Percentiles rank a stretch among this genome's conserved stretches.
These are phyloP conservation scores for Ochropacha duplaris DNA, from an alignment of 2,888 invertebrate species.

Conservation along the genomic window DNA sequence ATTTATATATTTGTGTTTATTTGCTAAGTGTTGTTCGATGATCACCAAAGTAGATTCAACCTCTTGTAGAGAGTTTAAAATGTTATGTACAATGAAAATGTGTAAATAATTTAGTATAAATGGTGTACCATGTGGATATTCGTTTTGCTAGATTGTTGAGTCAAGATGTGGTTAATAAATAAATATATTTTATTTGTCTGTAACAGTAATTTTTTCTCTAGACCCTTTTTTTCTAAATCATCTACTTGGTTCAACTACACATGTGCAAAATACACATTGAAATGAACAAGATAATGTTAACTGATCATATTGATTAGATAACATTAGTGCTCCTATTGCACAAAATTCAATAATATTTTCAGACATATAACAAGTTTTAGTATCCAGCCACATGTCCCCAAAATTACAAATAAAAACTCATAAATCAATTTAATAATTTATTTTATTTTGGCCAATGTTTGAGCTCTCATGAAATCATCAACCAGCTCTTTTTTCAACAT, in stretches of 20 bases:
- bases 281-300: neutral
- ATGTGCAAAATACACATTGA: neutral
- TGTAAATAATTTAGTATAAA: constrained; percentile 80
- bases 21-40: constrained; percentile 80
- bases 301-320: neutral
- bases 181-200: constrained; percentile 73
- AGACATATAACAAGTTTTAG: too few relatives aligned
- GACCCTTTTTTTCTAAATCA: constrained; percentile 2
- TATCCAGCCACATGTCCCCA: neutral
- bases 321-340: neutral
- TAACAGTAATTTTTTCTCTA: constrained; percentile 31
- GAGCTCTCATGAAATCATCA: constrained; percentile 80
- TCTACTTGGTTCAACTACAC: too few relatives aligned
- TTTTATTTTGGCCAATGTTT: constrained; percentile 76
- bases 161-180: constrained; percentile 70
- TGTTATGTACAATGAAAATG: constrained; percentile 62
- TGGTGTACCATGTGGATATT: constrained; percentile 73
- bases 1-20: constrained; percentile 73
- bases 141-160: constrained; percentile 75
- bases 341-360: too few relatives aligned
- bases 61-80: constrained; percentile 48
- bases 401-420: constrained; percentile 14
- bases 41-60: constrained; percentile 75
- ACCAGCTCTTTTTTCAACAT: constrained; percentile 79
- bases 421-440: constrained; percentile 30